Base-by-base conservation (phyloP, 2,888 invertebrate species). In the Falcaria lacertinaria region DNA sequence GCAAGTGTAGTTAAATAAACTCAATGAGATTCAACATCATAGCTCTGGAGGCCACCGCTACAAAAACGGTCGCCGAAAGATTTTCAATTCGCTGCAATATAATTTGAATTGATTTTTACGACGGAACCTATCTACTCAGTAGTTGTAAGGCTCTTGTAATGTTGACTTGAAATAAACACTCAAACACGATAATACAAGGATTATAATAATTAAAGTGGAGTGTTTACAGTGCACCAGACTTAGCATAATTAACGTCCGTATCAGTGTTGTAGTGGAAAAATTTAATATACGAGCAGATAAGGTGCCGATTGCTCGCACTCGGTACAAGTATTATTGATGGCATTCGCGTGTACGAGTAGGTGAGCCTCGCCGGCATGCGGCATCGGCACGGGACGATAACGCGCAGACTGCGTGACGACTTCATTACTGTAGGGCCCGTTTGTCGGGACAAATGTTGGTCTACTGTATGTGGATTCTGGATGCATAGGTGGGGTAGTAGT, bases 271-370 rank as follows among this genome's bases (percentile, higher is more conserved):
- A 22, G 22, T 37, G 37, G 37, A 37, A 37, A 35, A 22, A 37
- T 37, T 37, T 37, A 22, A 37, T 37, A 37, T 14, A 37, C 37
- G 37, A 22, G 37, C 11, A 37, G 37, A 37, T 37, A 37, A 22
- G 22, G 25, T 22, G 17, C n/a, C 3, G 16, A 15, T n/a, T n/a
- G n/a, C n/a, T n/a, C 14, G 33, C 40, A 19, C 22, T 34, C n/a
- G 34, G 8, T 34, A 19, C 34, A 50, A 54, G n/a, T 52, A 39
- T 52, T 46, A 59, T 60, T 57, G n/a, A 60, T 52, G 48, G 52
- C 49, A 50, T 54, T 60, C 50, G 52, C 28, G 35, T 25, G 41
- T 14, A 1, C 11, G n/a, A 11, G 19, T 19, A n/a, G 36, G 15
- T 33, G 11, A n/a, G 22, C 7, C 6, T 5, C 5, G 22, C 22